Evolutionary conservation across 2,113 vertebrate species (phyloP), one percentile per base, ranked within the genome.

Genomic region (Tetraodon nigroviridis): DNA sequence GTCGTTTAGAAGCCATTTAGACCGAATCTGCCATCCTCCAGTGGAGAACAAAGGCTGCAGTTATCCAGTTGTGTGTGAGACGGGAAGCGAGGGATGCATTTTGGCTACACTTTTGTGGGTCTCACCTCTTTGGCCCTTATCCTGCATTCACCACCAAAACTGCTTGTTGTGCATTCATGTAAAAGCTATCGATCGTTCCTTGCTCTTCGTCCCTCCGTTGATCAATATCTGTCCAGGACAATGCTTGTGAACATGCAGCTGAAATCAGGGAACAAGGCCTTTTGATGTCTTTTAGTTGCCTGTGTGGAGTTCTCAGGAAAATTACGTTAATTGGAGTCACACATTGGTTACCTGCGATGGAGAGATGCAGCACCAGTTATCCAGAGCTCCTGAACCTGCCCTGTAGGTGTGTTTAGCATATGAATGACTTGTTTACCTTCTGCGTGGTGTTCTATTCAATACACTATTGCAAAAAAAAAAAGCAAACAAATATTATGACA

Each of bases 1-100:
- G 32, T 37, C 6, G 8, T 37, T 87, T 81, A 90, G 86, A 82
- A 69, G 80, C 88, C 89, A 92, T 89, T 92, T 90, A 90, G 74
- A 82, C 71, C 84, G 90, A 85, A 91, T 92, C 90, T 90, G 84
- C 86, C 76, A 76, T 37, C 32, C 12, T 37, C 32, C 32, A 11
- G 32, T 37, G 44, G 47, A 20, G 10, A 18, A n/a, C 18, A 2
- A 61, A 77, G 84, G 80, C 82, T 80, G 66, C 62, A 81, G 89
- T 24, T 1, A 44, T 22, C 50, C 24, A 18, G 75, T 76, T 63
- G 10, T 71, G 82, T 89, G 66, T 89, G 84, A 86, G 52, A 88
- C 84, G 86, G 89, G 49, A 32, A 61, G 16, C 20, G 51, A 63
- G 51, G 51, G 51, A 90, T 89, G 86, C 81, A 88, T 91, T 90